Conservation (phyloP, 23 tunicate species). For the Diplosoma virens region DNA sequence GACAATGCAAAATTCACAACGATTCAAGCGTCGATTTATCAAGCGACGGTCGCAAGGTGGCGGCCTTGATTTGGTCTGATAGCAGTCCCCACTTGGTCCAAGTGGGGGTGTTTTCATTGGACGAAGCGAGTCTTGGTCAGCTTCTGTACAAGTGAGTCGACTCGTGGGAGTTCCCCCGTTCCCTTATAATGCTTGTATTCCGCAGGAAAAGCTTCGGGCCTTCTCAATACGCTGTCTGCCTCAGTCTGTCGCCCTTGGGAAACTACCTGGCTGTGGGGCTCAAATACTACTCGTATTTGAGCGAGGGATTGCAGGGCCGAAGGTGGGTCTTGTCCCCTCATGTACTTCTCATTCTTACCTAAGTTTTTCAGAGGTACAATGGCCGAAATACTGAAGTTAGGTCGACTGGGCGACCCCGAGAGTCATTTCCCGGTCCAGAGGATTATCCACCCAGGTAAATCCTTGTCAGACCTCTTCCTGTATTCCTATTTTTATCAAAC, state of each 20-base stretch:
- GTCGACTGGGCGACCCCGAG: slow-evolving; percentile 1
- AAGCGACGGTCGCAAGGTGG: slow-evolving; percentile 62
- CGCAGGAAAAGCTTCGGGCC: slow-evolving; percentile 48
- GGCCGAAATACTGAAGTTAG: slow-evolving; percentile 57
- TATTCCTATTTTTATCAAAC: neutral
- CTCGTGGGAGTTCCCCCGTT: neutral
- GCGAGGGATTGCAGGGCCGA: neutral
- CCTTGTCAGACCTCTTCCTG: neutral
- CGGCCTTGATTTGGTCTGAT: slow-evolving; percentile 48
- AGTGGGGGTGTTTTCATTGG: slow-evolving; percentile 66
- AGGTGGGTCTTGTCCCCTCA: too few species aligned
- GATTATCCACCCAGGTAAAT: slow-evolving; percentile 60
- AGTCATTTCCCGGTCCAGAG: slow-evolving; percentile 21
- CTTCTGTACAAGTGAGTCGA: slow-evolving; percentile 43
- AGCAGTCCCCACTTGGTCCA: slow-evolving; percentile 37
- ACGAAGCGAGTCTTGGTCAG: slow-evolving; percentile 41
- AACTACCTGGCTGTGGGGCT: slow-evolving; percentile 80
- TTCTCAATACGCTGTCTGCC: slow-evolving; percentile 46
- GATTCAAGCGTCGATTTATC: slow-evolving; percentile 83
- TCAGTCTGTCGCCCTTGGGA: slow-evolving; percentile 67
- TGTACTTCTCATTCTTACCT: too few species aligned
- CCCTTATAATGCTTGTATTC: neutral
- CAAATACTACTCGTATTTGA: neutral
- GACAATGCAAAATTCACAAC: slow-evolving; percentile 76
- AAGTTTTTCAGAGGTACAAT: slow-evolving; percentile 31